Evolutionary conservation across 2,888 invertebrate species (phyloP).

Genomic region (Anoncus sp.): DNA sequence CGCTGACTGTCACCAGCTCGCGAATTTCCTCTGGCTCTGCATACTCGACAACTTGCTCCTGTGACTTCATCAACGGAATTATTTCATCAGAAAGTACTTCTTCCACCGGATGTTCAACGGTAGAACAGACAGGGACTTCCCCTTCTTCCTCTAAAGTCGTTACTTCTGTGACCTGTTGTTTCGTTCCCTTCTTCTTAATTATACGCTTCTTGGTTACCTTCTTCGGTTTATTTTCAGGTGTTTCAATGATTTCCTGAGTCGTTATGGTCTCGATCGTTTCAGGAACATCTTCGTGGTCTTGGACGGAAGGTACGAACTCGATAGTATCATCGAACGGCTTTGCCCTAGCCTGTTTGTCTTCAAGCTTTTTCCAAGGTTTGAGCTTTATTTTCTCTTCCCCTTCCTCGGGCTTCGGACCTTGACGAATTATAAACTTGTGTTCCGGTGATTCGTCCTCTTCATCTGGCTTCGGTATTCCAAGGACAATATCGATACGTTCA

Average conservation of each 20-base stretch:
- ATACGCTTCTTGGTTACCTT: slow-evolving; percentile 79
- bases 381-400: slow-evolving; percentile 73
- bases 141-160: slow-evolving; percentile 72
- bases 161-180: slow-evolving; percentile 73
- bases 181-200: slow-evolving; percentile 78
- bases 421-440: slow-evolving; percentile 70
- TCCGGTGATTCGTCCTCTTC: slow-evolving; percentile 72
- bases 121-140: slow-evolving; percentile 68
- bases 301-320: slow-evolving; percentile 66
- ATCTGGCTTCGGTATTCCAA: slow-evolving; percentile 72
- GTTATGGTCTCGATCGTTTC: slow-evolving; percentile 70
- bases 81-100: slow-evolving; percentile 64
- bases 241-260: slow-evolving; percentile 64
- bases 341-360: slow-evolving; percentile 71
- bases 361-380: slow-evolving; percentile 75
- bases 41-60: slow-evolving; percentile 44
- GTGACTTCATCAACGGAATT: slow-evolving; percentile 59
- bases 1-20: slow-evolving; percentile 78
- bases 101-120: slow-evolving; percentile 68
- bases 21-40: slow-evolving; percentile 75
- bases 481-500: slow-evolving; percentile 68
- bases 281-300: slow-evolving; percentile 50
- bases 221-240: slow-evolving; percentile 72
- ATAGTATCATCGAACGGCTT: slow-evolving; percentile 66
- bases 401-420: slow-evolving; percentile 80